Evolutionary conservation across 2,888 invertebrate genomes (phyloP).

Genomic region (Xestoiulus laeticollis): DNA sequence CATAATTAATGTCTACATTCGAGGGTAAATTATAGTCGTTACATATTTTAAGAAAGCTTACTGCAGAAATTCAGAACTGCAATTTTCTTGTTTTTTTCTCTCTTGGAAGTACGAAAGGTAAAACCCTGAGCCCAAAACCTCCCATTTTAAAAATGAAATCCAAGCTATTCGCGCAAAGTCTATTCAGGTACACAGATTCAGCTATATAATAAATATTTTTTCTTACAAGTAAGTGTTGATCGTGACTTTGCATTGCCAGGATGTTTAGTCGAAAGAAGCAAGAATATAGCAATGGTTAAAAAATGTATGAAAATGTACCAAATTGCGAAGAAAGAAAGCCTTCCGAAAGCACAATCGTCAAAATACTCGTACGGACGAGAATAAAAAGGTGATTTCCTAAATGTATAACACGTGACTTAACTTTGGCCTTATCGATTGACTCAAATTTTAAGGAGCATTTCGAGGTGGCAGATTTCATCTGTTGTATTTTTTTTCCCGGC

Average conservation of each 20-base stretch:
- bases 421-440: not conserved
- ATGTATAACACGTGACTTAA: conserved; percentile 25
- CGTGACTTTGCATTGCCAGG: conserved; percentile 22
- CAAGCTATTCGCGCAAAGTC: conserved; percentile 5
- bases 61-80: not conserved
- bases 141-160: not conserved
- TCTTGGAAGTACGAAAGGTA: not conserved
- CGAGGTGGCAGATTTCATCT: not conserved
- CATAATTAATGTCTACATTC: not conserved
- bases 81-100: not conserved
- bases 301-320: not conserved
- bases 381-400: conserved; percentile 1
- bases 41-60: not conserved
- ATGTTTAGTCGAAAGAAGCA: not conserved
- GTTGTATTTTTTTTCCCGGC: not conserved
- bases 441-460: not conserved
- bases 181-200: conserved; percentile 27
- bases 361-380: not conserved
- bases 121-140: not conserved
- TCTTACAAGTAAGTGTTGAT: not conserved
- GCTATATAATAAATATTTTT: conserved; percentile 16
- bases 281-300: not conserved
- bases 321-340: not conserved
- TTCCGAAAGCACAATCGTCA: not conserved
- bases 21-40: not conserved